Evolutionary conservation across 2,888 invertebrate species (phyloP).

Genomic region (Gymnoscelis rufifasciata): DNA sequence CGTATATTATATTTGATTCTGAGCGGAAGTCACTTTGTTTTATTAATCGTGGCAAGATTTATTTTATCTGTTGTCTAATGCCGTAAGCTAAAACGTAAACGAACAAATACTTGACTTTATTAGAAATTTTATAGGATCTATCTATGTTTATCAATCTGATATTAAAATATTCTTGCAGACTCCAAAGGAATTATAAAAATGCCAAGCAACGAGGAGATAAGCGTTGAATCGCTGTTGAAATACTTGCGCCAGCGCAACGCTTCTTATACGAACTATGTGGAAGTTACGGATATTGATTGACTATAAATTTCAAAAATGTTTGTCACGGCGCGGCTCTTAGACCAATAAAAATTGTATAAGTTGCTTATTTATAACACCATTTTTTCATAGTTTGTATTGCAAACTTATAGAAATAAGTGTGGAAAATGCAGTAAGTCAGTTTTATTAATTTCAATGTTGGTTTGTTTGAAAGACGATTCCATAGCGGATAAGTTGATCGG

Average conservation of each 20-base stretch:
- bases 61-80: too few relatives aligned
- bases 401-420: background rate
- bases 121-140: too few relatives aligned
- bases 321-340: too few relatives aligned
- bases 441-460: too few relatives aligned
- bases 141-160: too few relatives aligned
- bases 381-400: background rate
- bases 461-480: too few relatives aligned
- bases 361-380: background rate
- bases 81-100: too few relatives aligned
- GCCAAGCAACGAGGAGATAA: conserved; percentile 49
- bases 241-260: conserved; percentile 49
- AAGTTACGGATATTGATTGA: conserved; percentile 52
- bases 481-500: too few relatives aligned
- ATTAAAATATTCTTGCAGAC: conserved; percentile 40
- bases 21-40: too few relatives aligned
- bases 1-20: too few relatives aligned
- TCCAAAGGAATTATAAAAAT: conserved; percentile 44
- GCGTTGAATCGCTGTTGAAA: conserved; percentile 53
- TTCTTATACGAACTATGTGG: conserved; percentile 31
- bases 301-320: background rate
- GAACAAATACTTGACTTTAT: too few relatives aligned
- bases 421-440: background rate
- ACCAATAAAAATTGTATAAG: conserved; percentile 1
- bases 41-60: too few relatives aligned